phyloP scores from a whole-genome alignment of 2,113 vertebrate species.

The Tachuris rubrigastra region DNA sequence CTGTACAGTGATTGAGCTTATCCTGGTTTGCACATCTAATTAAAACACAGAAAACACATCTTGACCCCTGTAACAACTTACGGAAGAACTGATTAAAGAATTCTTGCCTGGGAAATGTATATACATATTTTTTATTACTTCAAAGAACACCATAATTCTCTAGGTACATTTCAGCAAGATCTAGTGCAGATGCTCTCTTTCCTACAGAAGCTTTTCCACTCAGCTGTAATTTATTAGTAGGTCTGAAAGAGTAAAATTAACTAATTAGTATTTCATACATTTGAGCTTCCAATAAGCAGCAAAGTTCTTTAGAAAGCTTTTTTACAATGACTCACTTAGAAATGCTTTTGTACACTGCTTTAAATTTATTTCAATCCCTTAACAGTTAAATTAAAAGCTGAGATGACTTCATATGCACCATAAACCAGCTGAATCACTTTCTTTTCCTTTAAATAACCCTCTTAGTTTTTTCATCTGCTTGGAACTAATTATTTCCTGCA shows the following conservation, averaged over 20 bases:
- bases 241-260: not conserved
- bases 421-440: slow-evolving; percentile 25
- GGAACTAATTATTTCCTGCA: slow-evolving; percentile 41
- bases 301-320: not conserved
- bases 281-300: not conserved
- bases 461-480: not conserved
- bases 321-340: not conserved
- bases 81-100: not conserved
- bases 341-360: not conserved
- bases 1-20: not conserved
- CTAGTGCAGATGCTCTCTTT: not conserved
- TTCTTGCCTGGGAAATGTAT: not conserved
- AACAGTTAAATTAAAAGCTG: slow-evolving; percentile 10
- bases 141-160: not conserved
- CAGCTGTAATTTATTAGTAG: not conserved
- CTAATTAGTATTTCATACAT: slow-evolving; percentile 1
- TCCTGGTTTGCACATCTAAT: not conserved
- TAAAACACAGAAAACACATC: not conserved
- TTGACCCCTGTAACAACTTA: not conserved
- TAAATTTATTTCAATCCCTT: slow-evolving; percentile 1
- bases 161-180: not conserved
- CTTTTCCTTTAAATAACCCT: slow-evolving; percentile 15
- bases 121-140: not conserved
- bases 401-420: not conserved
- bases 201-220: not conserved